Percentiles rank a stretch among this genome's conserved stretches.
phyloP scores from a whole-genome alignment of 1,140 invertebrate genomes.

The Drosophila lowei region DNA sequence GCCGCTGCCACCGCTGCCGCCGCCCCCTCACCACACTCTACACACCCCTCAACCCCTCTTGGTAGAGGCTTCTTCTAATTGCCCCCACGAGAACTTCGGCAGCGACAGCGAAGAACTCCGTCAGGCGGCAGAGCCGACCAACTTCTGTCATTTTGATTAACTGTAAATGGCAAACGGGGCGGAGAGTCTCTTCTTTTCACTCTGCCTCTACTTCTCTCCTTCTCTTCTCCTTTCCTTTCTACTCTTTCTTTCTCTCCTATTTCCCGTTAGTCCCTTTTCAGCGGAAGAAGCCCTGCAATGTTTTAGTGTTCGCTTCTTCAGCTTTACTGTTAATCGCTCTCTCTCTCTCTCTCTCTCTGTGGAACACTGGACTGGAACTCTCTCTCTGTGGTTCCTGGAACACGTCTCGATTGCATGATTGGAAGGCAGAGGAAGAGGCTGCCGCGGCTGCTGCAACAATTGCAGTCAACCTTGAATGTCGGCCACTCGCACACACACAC shows the following conservation, averaged over 20 bases:
- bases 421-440: no score
- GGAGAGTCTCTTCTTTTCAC: slow-evolving; percentile 6
- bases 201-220: background rate
- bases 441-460: slow-evolving; percentile 40
- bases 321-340: slow-evolving; percentile 23
- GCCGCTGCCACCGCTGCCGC: slow-evolving; percentile 6
- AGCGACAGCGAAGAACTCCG: background rate
- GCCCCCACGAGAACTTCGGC: background rate
- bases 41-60: no score
- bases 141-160: slow-evolving; percentile 68
- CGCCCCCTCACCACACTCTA: slow-evolving; percentile 2
- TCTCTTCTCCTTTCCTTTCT: background rate
- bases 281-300: slow-evolving; percentile 28
- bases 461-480: slow-evolving; percentile 75
- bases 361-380: background rate
- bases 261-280: slow-evolving; percentile 20
- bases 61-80: background rate
- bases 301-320: background rate
- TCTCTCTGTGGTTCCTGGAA: slow-evolving; percentile 20
- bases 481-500: slow-evolving; percentile 61
- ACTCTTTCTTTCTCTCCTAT: background rate
- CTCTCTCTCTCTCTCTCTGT: background rate
- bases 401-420: slow-evolving; percentile 47
- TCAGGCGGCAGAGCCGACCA: slow-evolving; percentile 17
- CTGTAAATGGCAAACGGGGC: slow-evolving; percentile 49